These are phyloP conservation scores for Nasonia vitripennis DNA, from an alignment of 1,140 invertebrate genomes.

Conservation along the genomic window DNA sequence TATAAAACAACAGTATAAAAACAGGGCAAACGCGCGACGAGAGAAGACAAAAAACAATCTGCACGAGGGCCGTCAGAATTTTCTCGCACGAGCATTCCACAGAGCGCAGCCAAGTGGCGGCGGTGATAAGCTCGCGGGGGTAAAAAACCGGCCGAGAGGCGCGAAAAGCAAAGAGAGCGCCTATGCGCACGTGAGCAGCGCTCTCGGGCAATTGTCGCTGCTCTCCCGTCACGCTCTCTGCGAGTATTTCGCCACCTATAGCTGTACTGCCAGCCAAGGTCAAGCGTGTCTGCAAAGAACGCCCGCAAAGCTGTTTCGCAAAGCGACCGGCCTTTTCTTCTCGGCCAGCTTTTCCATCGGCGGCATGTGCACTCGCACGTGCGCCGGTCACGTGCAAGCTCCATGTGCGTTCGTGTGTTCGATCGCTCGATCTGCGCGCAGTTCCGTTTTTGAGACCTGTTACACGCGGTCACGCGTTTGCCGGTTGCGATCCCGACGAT, in stretches of 20 bases:
- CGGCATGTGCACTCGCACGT: conserved; percentile 21
- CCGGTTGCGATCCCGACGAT: not conserved
- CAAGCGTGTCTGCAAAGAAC: conserved; percentile 15
- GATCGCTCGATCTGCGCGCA: not conserved
- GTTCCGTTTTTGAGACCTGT: conserved; percentile 33
- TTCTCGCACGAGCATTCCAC: no score
- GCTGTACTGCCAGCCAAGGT: not conserved
- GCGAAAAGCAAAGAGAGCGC: not conserved
- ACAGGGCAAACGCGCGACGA: no score
- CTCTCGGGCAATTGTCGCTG: not conserved
- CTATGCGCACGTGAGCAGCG: not conserved
- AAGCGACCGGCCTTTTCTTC: not conserved
- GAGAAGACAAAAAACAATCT: no score
- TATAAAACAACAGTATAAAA: no score
- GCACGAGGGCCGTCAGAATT: no score
- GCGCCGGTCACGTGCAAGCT: conserved; percentile 13
- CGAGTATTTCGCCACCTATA: not conserved
- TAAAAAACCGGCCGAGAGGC: no score
- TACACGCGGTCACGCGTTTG: not conserved
- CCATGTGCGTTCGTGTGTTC: not conserved
- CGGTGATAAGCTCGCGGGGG: not conserved
- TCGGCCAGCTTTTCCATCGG: not conserved
- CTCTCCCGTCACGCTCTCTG: not conserved
- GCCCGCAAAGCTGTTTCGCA: conserved; percentile 3
- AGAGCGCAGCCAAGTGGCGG: no score